These are phyloP conservation scores for Clanis bilineata DNA, from an alignment of 2,888 invertebrate genomes.

Conservation along the genomic window DNA sequence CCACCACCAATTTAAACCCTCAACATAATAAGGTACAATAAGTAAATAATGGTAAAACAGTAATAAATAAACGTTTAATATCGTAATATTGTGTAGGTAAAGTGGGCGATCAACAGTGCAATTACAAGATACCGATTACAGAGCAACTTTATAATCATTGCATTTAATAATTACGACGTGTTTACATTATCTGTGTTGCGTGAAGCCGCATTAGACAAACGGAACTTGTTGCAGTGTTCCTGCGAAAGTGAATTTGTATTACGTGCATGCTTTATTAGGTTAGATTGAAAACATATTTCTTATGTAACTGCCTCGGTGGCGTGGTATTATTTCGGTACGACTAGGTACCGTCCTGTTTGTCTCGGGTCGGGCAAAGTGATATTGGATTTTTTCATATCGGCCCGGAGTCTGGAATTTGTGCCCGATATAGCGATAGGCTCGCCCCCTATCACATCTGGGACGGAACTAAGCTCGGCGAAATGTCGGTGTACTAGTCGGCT, in stretches of 20 bases:
- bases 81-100: slow-evolving; percentile 33
- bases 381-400: too few species aligned
- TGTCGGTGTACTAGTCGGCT: too few species aligned
- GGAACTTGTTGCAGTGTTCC: slow-evolving; percentile 8
- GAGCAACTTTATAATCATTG: slow-evolving; percentile 10
- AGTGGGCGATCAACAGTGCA: slow-evolving; percentile 23
- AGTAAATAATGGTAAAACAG: neutral
- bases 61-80: slow-evolving; percentile 30
- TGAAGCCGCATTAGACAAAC: slow-evolving; percentile 19
- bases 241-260: slow-evolving; percentile 9
- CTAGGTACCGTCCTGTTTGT: too few species aligned
- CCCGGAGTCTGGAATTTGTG: too few species aligned
- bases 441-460: too few species aligned
- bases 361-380: too few species aligned
- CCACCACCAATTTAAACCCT: neutral
- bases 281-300: neutral
- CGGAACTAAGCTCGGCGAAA: too few species aligned
- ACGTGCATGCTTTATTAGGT: slow-evolving; percentile 8
- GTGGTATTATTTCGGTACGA: too few species aligned
- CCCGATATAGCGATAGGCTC: too few species aligned
- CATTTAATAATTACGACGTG: slow-evolving; percentile 27
- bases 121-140: slow-evolving; percentile 26
- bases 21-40: neutral
- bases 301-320: too few species aligned
- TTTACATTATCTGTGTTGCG: slow-evolving; percentile 23